phyloP scores from a whole-genome alignment of 1,140 invertebrate genomes.

The Pentalonia nigronervosa region DNA sequence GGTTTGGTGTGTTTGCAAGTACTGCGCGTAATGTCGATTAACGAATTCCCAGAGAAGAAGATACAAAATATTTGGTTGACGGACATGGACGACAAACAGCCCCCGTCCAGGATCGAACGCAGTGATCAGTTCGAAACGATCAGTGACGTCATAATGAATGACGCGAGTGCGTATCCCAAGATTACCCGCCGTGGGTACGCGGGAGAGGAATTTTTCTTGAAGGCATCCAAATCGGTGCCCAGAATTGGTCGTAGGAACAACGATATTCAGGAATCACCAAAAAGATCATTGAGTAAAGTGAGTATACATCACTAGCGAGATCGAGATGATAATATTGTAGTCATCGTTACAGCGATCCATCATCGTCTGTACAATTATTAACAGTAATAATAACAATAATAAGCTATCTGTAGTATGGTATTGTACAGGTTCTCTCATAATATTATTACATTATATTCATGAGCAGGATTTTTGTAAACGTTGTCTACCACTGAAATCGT shows the following conservation, averaged over 20 bases:
- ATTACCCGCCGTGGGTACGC: constrained; percentile 45
- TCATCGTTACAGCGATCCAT: not conserved
- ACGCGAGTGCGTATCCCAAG: not conserved
- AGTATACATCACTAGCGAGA: not conserved
- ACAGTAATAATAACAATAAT: too few species aligned
- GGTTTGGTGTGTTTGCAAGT: constrained; percentile 30
- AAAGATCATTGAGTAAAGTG: constrained; percentile 11
- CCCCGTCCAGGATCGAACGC: not conserved
- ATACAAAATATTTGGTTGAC: constrained; percentile 17
- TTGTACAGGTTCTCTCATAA: too few species aligned
- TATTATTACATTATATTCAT: too few species aligned
- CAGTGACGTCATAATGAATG: not conserved
- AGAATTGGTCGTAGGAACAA: constrained; percentile 54
- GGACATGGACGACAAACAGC: not conserved
- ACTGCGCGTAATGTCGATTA: not conserved
- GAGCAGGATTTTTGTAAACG: too few species aligned
- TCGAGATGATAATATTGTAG: not conserved
- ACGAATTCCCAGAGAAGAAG: not conserved
- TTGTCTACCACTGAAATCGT: too few species aligned
- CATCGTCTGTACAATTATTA: too few species aligned
- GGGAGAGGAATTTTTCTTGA: constrained; percentile 56
- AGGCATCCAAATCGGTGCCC: constrained; percentile 55
- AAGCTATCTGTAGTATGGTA: not conserved
- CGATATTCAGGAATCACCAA: not conserved
- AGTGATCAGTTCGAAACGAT: not conserved